Base-by-base conservation (phyloP, 2,888 invertebrate genomes). In the Netelia virgata region DNA sequence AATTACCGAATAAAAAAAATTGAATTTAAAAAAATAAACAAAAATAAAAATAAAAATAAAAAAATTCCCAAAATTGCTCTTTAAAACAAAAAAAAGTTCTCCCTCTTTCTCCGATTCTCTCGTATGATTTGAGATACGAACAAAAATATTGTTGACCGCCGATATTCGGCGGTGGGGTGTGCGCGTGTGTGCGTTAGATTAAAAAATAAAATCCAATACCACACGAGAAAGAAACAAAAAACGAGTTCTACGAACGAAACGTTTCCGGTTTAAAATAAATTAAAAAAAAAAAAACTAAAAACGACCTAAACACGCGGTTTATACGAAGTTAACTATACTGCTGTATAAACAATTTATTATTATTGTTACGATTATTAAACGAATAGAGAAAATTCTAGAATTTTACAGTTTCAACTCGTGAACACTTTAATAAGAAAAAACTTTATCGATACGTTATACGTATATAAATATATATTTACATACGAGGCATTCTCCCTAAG, bases 321-420 rank as follows among this genome's bases (percentile, higher is more conserved):
- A 84, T 84, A 84, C 82, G 78, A 84, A 79, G 74, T 82, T 75
- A 50, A 55, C 77, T 82, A 82, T 82, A 75, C 78, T 82, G 66
- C 77, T 76, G 81, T 81, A 84, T 77, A 80, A 82, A 85, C 72
- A n/a, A 83, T 85, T 82, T 77, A 81, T 82, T 81, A 86, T 85
- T 78, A 75, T 75, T 81, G 69, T 75, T 81, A 81, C 50, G 64
- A 87, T 86, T 87, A 81, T 68, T 70, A 74, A 83, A 78, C 43
- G 75, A 86, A 74, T 50, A 74, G 70, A 72, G 75, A 82, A 73
- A 57, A 47, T 53, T 57, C 72, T 86, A 88, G 86, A 85, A 88
- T 90, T 86, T 86, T 89, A 87, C 80, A 85, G 85, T 86, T 84
- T 81, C 80, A 86, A 86, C 80, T 86, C 64, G 82, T 84, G 57